Base-by-base conservation (phyloP, 2,113 vertebrate genomes). In the Panthera tigris region DNA sequence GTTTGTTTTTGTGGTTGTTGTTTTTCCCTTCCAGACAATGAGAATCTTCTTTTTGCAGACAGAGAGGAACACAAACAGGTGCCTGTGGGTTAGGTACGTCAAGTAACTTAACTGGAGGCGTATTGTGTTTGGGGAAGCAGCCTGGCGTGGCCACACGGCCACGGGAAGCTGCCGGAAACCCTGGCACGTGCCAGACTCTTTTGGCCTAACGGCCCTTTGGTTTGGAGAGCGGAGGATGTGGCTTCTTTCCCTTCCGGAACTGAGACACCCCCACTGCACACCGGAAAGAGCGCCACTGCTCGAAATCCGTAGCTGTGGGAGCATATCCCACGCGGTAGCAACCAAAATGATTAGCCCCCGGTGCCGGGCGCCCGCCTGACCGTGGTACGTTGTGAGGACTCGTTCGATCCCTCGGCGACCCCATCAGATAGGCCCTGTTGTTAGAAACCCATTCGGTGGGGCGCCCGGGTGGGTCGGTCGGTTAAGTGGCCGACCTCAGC, bases 41-140 rank as follows among this genome's bases (percentile, higher is more conserved):
- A 31, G 80, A 90, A 27, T 63, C 81, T 79, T 94, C 21, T 25
- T 83, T 94, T 85, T 80, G 12, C 69, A 81, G 57, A 45, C 45
- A 80, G 55, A 27, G 68, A 68, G 29, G 45, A 12, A 29, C 83
- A 91, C 16, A 91, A 95, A 91, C 76, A 97, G 86, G 31, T 27
- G 71, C 1, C 92, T 83, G 23, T 94, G 97, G 96, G 66, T 91
- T 86, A 93, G 90, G 82, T 89, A 48, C 61, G 91, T 57, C 80
- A 91, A 98, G 65, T 5, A 92, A 83, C n/a, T 33, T 50, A 73
- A 76, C 41, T 61, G 45, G 68, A 79, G 86, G 74, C 68, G n/a
- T 90, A 57, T 50, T 95, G 71, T 94, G 92, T 73, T 48, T 79
- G 76, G 23, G 45, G 87, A 55, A n/a, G 15, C 21, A 55, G 39